Percentiles rank a stretch among this genome's conserved stretches.
These are phyloP conservation scores for Phylloscopus collybita DNA, from an alignment of 2,797 vertebrate genomes.

Conservation along the genomic window DNA sequence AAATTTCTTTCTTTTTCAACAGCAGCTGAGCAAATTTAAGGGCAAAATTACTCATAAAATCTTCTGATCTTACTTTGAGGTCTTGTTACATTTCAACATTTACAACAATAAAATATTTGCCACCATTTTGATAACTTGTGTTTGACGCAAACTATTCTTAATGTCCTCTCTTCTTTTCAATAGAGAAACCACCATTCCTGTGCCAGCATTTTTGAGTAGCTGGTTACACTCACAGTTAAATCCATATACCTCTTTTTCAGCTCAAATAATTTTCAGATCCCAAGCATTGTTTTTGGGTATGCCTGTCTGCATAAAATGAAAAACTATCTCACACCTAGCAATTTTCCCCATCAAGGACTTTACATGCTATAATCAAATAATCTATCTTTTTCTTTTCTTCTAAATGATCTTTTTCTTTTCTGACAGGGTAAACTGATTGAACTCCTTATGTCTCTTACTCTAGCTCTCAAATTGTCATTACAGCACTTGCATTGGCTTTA, in stretches of 20 bases:
- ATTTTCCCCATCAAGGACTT: not conserved
- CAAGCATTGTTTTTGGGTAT: not conserved
- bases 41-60: not conserved
- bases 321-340: not conserved
- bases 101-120: not conserved
- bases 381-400: not conserved
- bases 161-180: not conserved
- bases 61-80: not conserved
- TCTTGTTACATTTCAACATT: not conserved
- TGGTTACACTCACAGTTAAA: not conserved
- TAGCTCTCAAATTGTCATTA: not conserved
- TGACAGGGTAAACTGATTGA: not conserved
- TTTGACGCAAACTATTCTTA: not conserved
- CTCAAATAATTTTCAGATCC: not conserved
- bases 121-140: not conserved
- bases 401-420: not conserved
- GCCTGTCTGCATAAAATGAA: not conserved
- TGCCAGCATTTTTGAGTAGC: not conserved
- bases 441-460: not conserved
- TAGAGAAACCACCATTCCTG: not conserved
- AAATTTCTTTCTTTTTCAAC: not conserved
- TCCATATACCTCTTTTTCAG: not conserved
- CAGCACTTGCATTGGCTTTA: not conserved
- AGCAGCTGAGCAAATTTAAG: not conserved
- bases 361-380: not conserved